phyloP scores from a whole-genome alignment of 2,888 invertebrate species.

The Leptinotarsa juncta region DNA sequence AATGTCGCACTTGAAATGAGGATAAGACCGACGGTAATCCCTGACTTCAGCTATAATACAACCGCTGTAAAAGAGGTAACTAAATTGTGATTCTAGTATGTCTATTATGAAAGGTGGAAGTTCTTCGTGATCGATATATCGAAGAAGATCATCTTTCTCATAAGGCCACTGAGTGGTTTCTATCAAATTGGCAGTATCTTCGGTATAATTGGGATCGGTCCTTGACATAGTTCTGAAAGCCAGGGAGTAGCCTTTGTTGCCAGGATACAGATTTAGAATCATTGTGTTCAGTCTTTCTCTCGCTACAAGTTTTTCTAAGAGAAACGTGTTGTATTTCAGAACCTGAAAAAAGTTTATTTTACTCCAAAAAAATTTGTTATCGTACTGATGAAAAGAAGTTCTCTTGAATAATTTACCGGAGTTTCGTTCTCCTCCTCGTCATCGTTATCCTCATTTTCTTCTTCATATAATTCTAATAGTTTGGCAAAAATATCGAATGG shows the following conservation, averaged over 20 bases:
- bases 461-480: slow-evolving; percentile 63
- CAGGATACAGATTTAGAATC: slow-evolving; percentile 91
- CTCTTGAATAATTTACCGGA: slow-evolving; percentile 26
- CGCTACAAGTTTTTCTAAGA: slow-evolving; percentile 86
- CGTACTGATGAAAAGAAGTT: background rate
- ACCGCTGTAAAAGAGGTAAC: slow-evolving; percentile 90
- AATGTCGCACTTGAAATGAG: slow-evolving; percentile 81
- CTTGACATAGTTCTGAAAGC: slow-evolving; percentile 58
- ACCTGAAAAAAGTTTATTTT: slow-evolving; percentile 65
- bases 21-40: slow-evolving; percentile 87
- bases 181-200: slow-evolving; percentile 73
- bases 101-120: slow-evolving; percentile 89
- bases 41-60: slow-evolving; percentile 92
- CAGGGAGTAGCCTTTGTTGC: slow-evolving; percentile 89
- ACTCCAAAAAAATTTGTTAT: too few species aligned
- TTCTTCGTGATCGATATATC: slow-evolving; percentile 79
- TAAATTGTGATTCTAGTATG: slow-evolving; percentile 83
- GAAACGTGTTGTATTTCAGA: slow-evolving; percentile 74
- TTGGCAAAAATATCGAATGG: slow-evolving; percentile 65
- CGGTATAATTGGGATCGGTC: slow-evolving; percentile 60
- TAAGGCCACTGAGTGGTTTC: slow-evolving; percentile 88
- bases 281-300: slow-evolving; percentile 89
- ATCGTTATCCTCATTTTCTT: slow-evolving; percentile 52
- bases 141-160: slow-evolving; percentile 88
- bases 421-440: slow-evolving; percentile 40